Conservation (phyloP, 1,140 invertebrate genomes). For the Spodoptera frugiperda region DNA sequence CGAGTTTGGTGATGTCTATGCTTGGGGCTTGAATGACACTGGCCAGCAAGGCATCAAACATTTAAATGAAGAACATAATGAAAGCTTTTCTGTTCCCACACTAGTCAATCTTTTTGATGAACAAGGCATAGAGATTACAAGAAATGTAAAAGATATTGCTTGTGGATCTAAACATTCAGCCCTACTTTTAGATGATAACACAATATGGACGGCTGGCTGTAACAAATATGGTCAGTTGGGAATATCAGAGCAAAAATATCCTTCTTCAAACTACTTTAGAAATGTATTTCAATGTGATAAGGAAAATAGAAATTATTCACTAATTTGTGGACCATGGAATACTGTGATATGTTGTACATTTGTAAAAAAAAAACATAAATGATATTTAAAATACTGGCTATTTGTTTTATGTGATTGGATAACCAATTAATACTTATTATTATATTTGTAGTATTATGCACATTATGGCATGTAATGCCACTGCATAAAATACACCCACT, state of each 20-base stretch:
- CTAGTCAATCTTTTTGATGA: conserved; percentile 87
- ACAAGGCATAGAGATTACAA: conserved; percentile 71
- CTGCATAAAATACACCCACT: too few species aligned
- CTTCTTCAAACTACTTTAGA: conserved; percentile 65
- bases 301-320: conserved; percentile 33
- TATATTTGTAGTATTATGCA: too few species aligned
- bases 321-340: conserved; percentile 75
- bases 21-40: conserved; percentile 96
- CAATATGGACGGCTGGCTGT: conserved; percentile 90
- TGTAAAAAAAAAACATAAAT: not conserved
- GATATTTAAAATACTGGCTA: not conserved
- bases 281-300: conserved; percentile 56
- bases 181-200: conserved; percentile 87
- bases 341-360: conserved; percentile 57
- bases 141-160: conserved; percentile 86
- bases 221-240: conserved; percentile 92
- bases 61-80: conserved; percentile 48
- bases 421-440: too few species aligned
- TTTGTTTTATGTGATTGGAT: not conserved
- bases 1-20: conserved; percentile 92
- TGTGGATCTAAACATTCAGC: conserved; percentile 90
- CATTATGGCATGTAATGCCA: too few species aligned
- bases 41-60: conserved; percentile 92
- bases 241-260: conserved; percentile 60
- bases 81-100: conserved; percentile 83